phyloP scores from a whole-genome alignment of 2,888 invertebrate genomes.

The Drosophila parthenogenetica region DNA sequence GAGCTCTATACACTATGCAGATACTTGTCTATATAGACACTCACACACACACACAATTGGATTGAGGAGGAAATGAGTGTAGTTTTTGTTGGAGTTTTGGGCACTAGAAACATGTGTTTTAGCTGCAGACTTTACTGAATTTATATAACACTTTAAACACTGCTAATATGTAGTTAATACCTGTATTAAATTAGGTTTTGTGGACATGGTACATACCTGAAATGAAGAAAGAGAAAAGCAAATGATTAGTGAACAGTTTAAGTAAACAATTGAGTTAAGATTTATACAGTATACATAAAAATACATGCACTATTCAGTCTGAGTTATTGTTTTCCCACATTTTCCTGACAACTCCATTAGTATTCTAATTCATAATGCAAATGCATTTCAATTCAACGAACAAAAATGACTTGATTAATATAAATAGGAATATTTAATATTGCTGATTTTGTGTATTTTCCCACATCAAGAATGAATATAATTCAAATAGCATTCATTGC shows the following conservation, averaged over 20 bases:
- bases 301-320: not conserved
- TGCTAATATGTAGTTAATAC: constrained; percentile 17
- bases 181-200: constrained; percentile 15
- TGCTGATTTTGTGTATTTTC: constrained; percentile 12
- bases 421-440: constrained; percentile 2
- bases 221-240: constrained; percentile 25
- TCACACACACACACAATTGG: constrained; percentile 8
- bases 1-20: constrained; percentile 21
- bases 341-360: not conserved
- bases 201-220: constrained; percentile 58
- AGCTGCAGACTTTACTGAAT: constrained; percentile 7
- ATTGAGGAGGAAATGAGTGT: constrained; percentile 31
- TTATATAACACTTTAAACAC: not conserved
- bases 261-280: not conserved
- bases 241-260: constrained; percentile 2
- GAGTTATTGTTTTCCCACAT: not conserved
- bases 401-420: constrained; percentile 7
- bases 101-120: constrained; percentile 18
- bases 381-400: not conserved
- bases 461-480: constrained; percentile 15
- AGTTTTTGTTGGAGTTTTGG: not conserved
- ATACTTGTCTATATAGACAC: constrained; percentile 1
- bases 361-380: not conserved
- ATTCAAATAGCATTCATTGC: constrained; percentile 8
- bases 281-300: not conserved